A percentile compares a stretch with the other conserved stretches of the same genome.
Evolutionary conservation across 2,888 invertebrate genomes (phyloP).

Genomic region (Thymelicus lineola): DNA sequence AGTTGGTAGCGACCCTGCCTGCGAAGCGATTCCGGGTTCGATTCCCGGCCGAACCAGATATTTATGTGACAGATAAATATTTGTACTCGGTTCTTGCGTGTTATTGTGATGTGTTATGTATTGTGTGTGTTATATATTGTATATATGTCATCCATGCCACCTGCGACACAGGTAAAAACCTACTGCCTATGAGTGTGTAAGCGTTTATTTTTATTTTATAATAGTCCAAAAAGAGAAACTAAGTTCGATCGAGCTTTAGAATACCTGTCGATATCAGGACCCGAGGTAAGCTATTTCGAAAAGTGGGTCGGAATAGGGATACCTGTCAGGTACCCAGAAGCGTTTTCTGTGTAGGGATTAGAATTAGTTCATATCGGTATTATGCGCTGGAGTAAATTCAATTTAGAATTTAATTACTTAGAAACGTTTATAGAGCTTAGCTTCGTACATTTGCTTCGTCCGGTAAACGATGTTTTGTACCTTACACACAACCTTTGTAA

Average conservation of each 20-base stretch:
- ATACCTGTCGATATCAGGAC: slow-evolving; percentile 7
- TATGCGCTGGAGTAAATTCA: slow-evolving; percentile 8
- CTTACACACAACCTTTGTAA: no score
- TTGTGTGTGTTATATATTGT: no score
- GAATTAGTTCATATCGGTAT: slow-evolving; percentile 14
- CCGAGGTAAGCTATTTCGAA: background rate
- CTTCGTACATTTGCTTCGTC: background rate
- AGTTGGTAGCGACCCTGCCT: no score
- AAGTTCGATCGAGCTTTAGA: background rate
- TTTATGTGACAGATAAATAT: no score
- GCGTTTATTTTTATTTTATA: no score
- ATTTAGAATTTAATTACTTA: slow-evolving; percentile 19
- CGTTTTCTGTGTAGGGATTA: slow-evolving; percentile 14
- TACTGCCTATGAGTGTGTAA: no score
- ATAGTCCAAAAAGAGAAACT: background rate
- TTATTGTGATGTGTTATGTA: no score
- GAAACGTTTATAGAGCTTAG: background rate
- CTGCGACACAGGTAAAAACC: no score
- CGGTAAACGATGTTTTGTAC: background rate
- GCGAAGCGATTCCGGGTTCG: no score
- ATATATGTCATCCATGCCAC: no score
- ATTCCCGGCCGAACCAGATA: no score
- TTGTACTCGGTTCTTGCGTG: no score
- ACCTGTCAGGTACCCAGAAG: slow-evolving; percentile 17
- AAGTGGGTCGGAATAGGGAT: slow-evolving; percentile 15